These are phyloP conservation scores for Numenius phaeopus DNA, from an alignment of 2,797 vertebrate species.

Conservation along the genomic window DNA sequence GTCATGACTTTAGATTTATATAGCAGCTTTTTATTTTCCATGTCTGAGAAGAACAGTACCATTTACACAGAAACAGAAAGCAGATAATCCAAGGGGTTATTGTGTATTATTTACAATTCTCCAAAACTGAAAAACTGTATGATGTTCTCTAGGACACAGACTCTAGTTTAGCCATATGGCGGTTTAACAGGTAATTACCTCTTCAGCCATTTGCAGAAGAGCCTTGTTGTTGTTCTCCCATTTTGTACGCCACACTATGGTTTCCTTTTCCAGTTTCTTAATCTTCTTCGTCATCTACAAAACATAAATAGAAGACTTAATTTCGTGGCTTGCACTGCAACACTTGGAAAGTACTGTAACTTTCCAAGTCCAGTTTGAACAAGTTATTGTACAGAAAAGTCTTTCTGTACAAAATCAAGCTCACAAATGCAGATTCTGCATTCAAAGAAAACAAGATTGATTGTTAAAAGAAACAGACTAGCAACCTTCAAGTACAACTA, in stretches of 20 bases:
- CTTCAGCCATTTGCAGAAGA: constrained; percentile 98
- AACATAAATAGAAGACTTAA: background rate
- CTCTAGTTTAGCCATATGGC: background rate
- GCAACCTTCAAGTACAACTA: background rate
- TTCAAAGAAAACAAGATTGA: background rate
- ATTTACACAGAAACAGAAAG: background rate
- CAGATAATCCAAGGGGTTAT: background rate
- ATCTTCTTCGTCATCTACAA: constrained; percentile 99
- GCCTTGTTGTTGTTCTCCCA: constrained; percentile 99
- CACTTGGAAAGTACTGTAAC: background rate
- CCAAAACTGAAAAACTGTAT: background rate
- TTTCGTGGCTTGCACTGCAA: background rate
- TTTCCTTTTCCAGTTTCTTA: constrained; percentile 99
- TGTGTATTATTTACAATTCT: background rate
- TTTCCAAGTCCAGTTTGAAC: background rate
- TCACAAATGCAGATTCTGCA: background rate
- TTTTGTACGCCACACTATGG: constrained; percentile 94
- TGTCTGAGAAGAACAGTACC: background rate
- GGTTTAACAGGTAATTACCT: constrained; percentile 78
- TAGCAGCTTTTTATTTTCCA: background rate
- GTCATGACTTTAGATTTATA: background rate
- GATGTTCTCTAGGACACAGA: background rate
- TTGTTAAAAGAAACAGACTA: background rate
- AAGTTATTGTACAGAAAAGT: background rate
- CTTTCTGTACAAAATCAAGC: background rate